Conservation (phyloP, 2,888 invertebrate species). For the Plebejus argus region DNA sequence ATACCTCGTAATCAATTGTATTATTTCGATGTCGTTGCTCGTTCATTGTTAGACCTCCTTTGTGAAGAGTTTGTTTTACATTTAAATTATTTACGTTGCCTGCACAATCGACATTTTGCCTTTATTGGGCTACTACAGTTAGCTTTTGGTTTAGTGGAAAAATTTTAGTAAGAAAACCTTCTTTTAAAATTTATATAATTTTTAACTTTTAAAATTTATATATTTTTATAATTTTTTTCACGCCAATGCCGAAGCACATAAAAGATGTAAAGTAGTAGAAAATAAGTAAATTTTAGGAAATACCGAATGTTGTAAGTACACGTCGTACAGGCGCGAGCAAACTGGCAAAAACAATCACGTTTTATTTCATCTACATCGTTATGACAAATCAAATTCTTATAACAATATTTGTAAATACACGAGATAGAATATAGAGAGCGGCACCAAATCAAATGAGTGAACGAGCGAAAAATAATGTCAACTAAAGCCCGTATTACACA, state of each 20-base stretch:
- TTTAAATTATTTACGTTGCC: slow-evolving; percentile 13
- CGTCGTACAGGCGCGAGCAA: too few relatives aligned
- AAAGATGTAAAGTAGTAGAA: too few relatives aligned
- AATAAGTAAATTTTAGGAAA: neutral
- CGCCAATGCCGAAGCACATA: too few relatives aligned
- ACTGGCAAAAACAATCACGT: neutral
- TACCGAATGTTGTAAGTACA: too few relatives aligned
- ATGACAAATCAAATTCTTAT: slow-evolving; percentile 17
- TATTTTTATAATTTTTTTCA: too few relatives aligned
- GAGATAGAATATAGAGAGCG: slow-evolving; percentile 17
- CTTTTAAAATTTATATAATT: too few relatives aligned
- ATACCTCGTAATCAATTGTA: slow-evolving; percentile 63
- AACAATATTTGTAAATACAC: slow-evolving; percentile 16
- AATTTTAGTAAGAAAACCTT: neutral
- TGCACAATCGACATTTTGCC: neutral
- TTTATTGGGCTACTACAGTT: slow-evolving; percentile 4
- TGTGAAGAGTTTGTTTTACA: slow-evolving; percentile 22
- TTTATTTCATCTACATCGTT: neutral
- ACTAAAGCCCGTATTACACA: slow-evolving; percentile 23
- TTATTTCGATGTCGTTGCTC: slow-evolving; percentile 55
- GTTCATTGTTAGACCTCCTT: slow-evolving; percentile 37
- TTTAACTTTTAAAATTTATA: too few relatives aligned
- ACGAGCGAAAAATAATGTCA: slow-evolving; percentile 44
- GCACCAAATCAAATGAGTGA: slow-evolving; percentile 33
- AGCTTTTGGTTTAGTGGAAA: neutral